A percentile compares a stretch with the other conserved stretches of the same genome.
Conservation (phyloP, 2,113 vertebrate genomes). For the Cochlearius cochlearius region DNA sequence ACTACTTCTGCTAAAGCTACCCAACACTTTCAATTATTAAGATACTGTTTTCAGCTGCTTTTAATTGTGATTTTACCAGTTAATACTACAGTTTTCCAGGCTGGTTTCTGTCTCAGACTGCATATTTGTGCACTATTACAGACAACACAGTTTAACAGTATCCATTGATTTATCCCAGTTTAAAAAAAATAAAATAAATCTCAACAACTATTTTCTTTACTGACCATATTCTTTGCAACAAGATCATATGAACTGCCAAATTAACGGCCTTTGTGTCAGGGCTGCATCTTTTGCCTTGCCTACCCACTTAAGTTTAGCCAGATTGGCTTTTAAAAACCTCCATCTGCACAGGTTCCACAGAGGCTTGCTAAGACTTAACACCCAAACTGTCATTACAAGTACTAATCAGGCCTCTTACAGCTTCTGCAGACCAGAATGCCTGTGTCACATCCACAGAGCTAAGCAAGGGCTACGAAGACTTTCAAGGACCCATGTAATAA, state of each 20-base stretch:
- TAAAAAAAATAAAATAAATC: background rate
- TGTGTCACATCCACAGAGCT: background rate
- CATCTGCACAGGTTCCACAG: background rate
- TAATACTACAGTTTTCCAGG: background rate
- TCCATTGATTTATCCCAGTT: background rate
- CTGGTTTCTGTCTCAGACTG: background rate
- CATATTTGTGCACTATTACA: background rate
- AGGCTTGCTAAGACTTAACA: background rate
- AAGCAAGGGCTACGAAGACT: background rate
- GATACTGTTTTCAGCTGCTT: background rate
- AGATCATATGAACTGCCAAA: background rate
- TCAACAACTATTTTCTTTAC: background rate
- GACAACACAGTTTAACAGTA: background rate
- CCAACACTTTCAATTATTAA: background rate
- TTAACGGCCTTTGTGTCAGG: background rate
- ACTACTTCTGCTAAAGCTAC: background rate
- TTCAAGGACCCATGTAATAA: background rate
- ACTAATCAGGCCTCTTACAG: background rate
- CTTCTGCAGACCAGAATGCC: background rate
- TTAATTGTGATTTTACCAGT: background rate
- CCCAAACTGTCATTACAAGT: background rate
- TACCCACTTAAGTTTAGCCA: background rate
- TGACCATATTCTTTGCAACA: background rate
- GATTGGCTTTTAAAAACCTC: background rate
- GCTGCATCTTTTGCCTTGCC: background rate